Base-by-base conservation (phyloP, 2,888 invertebrate species). In the Ecdyonurus torrentis region DNA sequence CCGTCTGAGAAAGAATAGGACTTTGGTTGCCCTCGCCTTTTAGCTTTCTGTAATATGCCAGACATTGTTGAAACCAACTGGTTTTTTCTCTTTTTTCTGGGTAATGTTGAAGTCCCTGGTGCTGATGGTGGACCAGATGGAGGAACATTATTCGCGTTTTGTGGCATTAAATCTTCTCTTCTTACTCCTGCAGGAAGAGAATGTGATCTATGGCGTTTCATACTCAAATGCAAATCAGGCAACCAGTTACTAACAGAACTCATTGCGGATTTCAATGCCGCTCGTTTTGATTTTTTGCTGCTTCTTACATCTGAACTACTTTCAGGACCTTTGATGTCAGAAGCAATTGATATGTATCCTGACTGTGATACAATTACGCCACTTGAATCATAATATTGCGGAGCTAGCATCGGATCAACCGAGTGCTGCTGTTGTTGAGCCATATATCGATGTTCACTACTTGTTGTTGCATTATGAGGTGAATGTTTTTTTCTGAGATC, bases 1-100 rank as follows among this genome's bases (percentile, higher is more conserved):
- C 59, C 59, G 52, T 63, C 63, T 18, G 63, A 63, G 10, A 59
- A 37, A 20, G 66, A 68, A 59, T 68, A 68, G 63, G 67, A 66
- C 25, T 67, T 75, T 65, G 75, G 74, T 23, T 68, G 69, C 25
- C 81, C 80, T 74, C 83, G 84, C 69, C 86, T 75, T 72, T 89
- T 87, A 0, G 91, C 91, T 76, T 91, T 91, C 73, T 90, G 89
- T 68, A 92, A 76, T 66, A 92, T 83, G 23, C 89, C 90, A 1
- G 89, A 90, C 75, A 92, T 86, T 0, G 91, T 91, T 0, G 89
- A 85, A 0, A 90, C 89, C 62, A 92, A 78, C 2, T 86, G 84
- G 68, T 87, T 86, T 71, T 89, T 89, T 73, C 89, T 89, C 75
- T 88, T 89, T 70, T 86, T 84, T 69, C 77, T 76, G 15, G 68